Evolutionary conservation across 2,797 vertebrate genomes (phyloP), one percentile per base, ranked within the genome.

Genomic region (Takifugu rubripes): DNA sequence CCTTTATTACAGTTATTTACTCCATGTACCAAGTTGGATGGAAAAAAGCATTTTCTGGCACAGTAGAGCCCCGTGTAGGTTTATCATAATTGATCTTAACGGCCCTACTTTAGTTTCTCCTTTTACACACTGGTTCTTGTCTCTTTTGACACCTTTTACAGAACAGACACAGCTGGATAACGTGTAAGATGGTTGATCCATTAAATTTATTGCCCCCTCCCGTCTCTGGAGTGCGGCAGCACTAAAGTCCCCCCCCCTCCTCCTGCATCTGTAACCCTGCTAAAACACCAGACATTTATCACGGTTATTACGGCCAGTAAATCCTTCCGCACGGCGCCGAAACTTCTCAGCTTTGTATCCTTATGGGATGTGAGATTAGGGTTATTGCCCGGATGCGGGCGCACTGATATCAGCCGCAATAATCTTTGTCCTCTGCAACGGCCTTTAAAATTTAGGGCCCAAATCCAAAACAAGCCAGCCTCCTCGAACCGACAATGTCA

Each of bases 281-380:
- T 78, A 72, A 84, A 85, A 83, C 71, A 83, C 77, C 74, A 82
- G 51, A 77, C 83, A 82, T 86, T 84, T 78, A 83, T 89, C 83
- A 84, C 60, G 55, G 79, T 85, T 87, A 85, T 85, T 84, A 82
- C 63, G 72, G 75, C 75, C 74, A 43, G 69, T 89, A 87, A 87
- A 79, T 85, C 80, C 74, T 77, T 79, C 70, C 68, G 59, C 62
- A 45, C 53, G 3, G 61, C 44, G 48, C 68, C 67, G 61, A 78
- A 72, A 56, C 56, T 66, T 64, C 52, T 57, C 74, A 55, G 77
- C 74, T 72, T 77, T 84, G 73, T 85, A 60, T 78, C 75, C 81
- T 83, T 84, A 82, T 70, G 77, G 82, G 79, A 83, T 52, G 26
- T 56, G 59, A 66, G 61, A 77, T 84, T 74, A 73, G 74, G 36